Evolutionary conservation across 2,113 vertebrate genomes (phyloP).

Genomic region (Numida meleagris): DNA sequence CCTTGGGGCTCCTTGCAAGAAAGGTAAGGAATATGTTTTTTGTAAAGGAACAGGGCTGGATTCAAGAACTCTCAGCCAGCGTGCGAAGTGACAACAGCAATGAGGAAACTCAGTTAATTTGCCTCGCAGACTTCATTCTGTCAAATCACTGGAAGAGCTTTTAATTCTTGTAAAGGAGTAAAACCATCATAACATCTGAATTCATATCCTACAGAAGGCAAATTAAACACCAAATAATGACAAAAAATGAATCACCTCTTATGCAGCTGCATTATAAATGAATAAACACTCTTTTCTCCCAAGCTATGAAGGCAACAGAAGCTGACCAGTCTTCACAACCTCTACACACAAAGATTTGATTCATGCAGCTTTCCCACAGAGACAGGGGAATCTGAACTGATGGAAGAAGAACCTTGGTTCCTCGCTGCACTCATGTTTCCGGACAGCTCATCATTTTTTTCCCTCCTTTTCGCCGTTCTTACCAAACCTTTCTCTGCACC

Average conservation of each 20-base stretch:
- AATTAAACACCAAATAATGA: background rate
- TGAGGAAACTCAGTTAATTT: conserved; percentile 49
- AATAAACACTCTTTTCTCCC: background rate
- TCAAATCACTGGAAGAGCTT: conserved; percentile 43
- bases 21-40: background rate
- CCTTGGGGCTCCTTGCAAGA: background rate
- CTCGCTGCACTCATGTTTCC: background rate
- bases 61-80: conserved; percentile 19
- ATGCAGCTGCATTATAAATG: background rate
- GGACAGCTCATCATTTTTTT: background rate
- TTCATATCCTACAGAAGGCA: conserved; percentile 2
- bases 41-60: background rate
- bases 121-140: conserved; percentile 38
- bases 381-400: background rate
- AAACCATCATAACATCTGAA: background rate
- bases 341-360: background rate
- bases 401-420: background rate
- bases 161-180: background rate
- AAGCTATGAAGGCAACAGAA: background rate
- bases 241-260: background rate
- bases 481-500: background rate
- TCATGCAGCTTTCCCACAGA: background rate
- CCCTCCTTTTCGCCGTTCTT: background rate
- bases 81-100: conserved; percentile 20
- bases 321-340: background rate